These are phyloP conservation scores for Hystrix brachyura DNA, from an alignment of 2,113 vertebrate species.

Conservation along the genomic window DNA sequence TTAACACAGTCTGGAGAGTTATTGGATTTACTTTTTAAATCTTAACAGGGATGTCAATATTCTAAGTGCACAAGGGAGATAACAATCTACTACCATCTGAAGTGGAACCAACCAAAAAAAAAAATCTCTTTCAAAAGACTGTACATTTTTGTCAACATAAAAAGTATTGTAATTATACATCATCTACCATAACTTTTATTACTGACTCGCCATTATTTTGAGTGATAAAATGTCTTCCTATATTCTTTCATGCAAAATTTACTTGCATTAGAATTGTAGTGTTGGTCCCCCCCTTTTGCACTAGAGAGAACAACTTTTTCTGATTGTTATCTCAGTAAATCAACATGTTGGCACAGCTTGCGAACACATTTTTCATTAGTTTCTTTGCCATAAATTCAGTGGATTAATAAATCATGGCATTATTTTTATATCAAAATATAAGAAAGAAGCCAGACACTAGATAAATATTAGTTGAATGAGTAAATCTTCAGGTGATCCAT, in stretches of 20 bases:
- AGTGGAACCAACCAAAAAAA: slow-evolving; percentile 64
- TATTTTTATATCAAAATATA: slow-evolving; percentile 51
- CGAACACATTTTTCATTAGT: slow-evolving; percentile 56
- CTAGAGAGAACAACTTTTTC: slow-evolving; percentile 57
- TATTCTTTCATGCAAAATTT: slow-evolving; percentile 63
- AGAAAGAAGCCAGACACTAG: slow-evolving; percentile 29
- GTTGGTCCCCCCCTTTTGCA: background rate
- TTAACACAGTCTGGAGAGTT: slow-evolving; percentile 76
- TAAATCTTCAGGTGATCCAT: background rate
- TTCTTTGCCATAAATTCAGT: slow-evolving; percentile 67
- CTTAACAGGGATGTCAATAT: slow-evolving; percentile 68
- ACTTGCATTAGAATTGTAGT: slow-evolving; percentile 52
- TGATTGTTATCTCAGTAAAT: slow-evolving; percentile 45
- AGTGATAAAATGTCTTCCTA: slow-evolving; percentile 10
- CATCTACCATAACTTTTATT: slow-evolving; percentile 56
- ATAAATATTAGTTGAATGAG: background rate
- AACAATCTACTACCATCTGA: slow-evolving; percentile 28
- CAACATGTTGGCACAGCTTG: slow-evolving; percentile 11
- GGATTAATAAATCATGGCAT: slow-evolving; percentile 50
- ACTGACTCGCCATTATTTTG: slow-evolving; percentile 55
- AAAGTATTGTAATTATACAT: slow-evolving; percentile 62
- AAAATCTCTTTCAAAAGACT: slow-evolving; percentile 27
- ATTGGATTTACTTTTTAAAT: slow-evolving; percentile 70
- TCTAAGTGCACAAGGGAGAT: slow-evolving; percentile 54
- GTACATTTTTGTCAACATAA: slow-evolving; percentile 5